These are phyloP conservation scores for Ostrea denselamellosa DNA, from an alignment of 1,140 invertebrate genomes.

Conservation along the genomic window DNA sequence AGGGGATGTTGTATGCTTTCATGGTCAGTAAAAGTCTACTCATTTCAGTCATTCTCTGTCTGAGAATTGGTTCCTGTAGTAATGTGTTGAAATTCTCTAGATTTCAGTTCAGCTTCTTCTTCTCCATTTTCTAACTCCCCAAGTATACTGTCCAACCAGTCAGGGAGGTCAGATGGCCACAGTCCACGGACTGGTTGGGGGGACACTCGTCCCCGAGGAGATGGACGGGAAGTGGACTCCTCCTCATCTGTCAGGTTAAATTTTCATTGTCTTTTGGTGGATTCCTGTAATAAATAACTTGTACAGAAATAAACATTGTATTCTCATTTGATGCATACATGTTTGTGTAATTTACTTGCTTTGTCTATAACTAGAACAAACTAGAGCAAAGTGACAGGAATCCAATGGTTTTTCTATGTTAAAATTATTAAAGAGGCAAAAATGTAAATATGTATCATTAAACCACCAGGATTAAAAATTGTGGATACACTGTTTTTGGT, in stretches of 20 bases:
- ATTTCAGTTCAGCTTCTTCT: conserved; percentile 65
- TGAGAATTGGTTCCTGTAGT: neutral
- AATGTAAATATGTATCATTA: no score
- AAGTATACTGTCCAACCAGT: conserved; percentile 62
- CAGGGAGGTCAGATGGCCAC: conserved; percentile 64
- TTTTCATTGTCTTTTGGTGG: neutral
- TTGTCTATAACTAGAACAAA: no score
- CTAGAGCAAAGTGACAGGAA: no score
- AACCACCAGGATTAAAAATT: no score
- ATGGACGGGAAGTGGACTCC: conserved; percentile 75
- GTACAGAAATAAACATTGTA: neutral
- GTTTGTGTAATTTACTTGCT: no score
- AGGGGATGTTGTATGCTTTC: no score
- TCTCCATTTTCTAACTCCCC: conserved; percentile 65
- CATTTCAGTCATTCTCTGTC: no score
- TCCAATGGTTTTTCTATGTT: no score
- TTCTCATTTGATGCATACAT: neutral
- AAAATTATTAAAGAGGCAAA: no score
- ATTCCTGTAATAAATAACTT: no score
- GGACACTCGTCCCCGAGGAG: conserved; percentile 72
- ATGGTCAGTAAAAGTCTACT: no score
- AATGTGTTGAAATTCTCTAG: conserved; percentile 54
- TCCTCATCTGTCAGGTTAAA: conserved; percentile 56
- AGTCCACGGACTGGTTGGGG: conserved; percentile 71
- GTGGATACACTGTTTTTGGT: no score